Evolutionary conservation across 2,113 vertebrate genomes (phyloP).

Genomic region (Corapipo altera): DNA sequence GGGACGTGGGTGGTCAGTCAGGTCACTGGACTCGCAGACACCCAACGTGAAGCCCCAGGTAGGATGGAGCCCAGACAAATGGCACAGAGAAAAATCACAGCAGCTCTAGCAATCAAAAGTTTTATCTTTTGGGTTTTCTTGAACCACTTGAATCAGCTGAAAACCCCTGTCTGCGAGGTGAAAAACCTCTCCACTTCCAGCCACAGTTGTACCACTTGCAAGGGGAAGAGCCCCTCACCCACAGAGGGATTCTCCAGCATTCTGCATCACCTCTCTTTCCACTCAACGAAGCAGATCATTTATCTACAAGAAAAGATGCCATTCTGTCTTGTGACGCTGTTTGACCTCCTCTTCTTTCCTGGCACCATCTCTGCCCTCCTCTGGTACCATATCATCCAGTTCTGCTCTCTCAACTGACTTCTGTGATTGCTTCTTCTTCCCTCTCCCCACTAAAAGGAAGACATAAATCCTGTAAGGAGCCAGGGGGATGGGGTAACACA

Average conservation of each 20-base stretch:
- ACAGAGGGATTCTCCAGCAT: not conserved
- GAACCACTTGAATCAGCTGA: not conserved
- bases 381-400: not conserved
- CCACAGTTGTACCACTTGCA: rapidly evolving
- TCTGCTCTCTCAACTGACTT: not conserved
- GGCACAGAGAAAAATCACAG: rapidly evolving
- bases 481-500: not conserved
- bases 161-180: not conserved
- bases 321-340: not conserved
- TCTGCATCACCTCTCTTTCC: not conserved
- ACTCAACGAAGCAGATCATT: not conserved
- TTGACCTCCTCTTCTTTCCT: not conserved
- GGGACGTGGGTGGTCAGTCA: not conserved
- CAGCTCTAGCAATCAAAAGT: not conserved
- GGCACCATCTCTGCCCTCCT: not conserved
- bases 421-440: not conserved
- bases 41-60: not conserved
- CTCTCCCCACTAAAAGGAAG: not conserved
- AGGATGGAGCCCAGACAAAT: not conserved
- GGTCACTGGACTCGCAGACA: slow-evolving; percentile 7
- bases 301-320: not conserved
- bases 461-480: not conserved
- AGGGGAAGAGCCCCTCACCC: not conserved
- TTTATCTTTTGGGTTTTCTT: not conserved
- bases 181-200: not conserved